Evolutionary conservation across 2,888 invertebrate genomes (phyloP), one percentile per base, ranked within the genome.

Genomic region (Ormyrus thymus): DNA sequence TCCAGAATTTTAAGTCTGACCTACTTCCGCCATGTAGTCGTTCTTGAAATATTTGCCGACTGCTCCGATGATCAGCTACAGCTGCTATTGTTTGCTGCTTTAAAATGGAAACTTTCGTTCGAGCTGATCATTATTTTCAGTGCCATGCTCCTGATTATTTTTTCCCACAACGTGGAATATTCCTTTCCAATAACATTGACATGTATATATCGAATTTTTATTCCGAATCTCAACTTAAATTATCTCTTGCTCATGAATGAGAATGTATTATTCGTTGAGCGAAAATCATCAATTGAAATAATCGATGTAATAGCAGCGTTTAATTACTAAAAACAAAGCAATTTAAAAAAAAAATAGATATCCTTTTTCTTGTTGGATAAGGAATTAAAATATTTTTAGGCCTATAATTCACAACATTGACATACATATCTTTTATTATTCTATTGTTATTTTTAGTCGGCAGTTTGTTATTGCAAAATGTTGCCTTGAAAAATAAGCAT

Each of bases 81-180:
- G 6, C n/a, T 29, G 7, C n/a, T 48, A 55, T 48, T 62, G 62
- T 48, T 61, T 6, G 7, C 8, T 3, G 29, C 8, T 0, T 45
- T 5, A 56, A 66, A 51, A 13, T 43, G 13, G 29, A 66, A 59
- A 43, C 66, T 9, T 48, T 46, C 62, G 11, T 66, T 65, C 56
- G 15, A 45, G 5, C 5, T 55, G 2, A 29, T 53, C 11, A 62
- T 62, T 72, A 13, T 48, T 74, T 6, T 65, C 48, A 13, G 13
- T 58, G 45, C 50, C 59, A 10, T 13, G 7, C 13, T 59, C 8
- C 8, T 10, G 65, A 13, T 51, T 66, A 29, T 29, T 75, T 58
- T 53, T 72, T 15, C 13, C 10, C n/a, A n/a, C 8, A 58, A 58
- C 13, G 11, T 45, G 66, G 66, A 74, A 66, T 75, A 66, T 75